phyloP scores from a whole-genome alignment of 2,888 invertebrate genomes.

The Ganaspis brasiliensis region DNA sequence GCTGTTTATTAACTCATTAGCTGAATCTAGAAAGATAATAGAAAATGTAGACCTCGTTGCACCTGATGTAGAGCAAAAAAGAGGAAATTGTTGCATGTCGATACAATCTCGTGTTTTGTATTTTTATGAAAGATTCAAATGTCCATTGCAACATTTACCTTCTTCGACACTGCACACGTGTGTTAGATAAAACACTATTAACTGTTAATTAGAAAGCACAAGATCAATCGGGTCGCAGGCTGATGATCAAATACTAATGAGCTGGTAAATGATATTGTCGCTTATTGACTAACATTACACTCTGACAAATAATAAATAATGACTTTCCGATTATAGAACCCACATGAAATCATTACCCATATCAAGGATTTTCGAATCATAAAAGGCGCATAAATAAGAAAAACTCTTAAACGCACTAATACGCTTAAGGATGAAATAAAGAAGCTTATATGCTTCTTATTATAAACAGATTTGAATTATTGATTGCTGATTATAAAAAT shows the following conservation, averaged over 20 bases:
- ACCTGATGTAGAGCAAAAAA: background rate
- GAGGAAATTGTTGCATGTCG: slow-evolving; percentile 16
- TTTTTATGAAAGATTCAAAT: slow-evolving; percentile 12
- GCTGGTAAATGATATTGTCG: slow-evolving; percentile 7
- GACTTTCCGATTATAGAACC: slow-evolving; percentile 25
- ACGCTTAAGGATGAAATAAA: too few species aligned
- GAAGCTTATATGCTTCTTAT: too few species aligned
- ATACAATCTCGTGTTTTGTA: slow-evolving; percentile 21
- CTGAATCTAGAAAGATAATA: slow-evolving; percentile 5
- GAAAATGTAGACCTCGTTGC: background rate
- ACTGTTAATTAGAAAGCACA: slow-evolving; percentile 25
- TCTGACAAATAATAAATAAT: background rate
- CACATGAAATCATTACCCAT: background rate
- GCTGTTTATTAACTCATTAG: slow-evolving; percentile 13
- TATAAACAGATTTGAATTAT: too few species aligned
- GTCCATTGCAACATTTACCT: background rate
- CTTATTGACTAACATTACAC: slow-evolving; percentile 5
- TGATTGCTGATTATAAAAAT: too few species aligned
- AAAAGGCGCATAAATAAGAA: too few species aligned
- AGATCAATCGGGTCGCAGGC: slow-evolving; percentile 36
- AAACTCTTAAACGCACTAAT: too few species aligned
- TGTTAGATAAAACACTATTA: background rate
- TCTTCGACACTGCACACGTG: background rate
- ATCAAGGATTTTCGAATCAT: background rate
- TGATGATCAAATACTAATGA: slow-evolving; percentile 38